Base-by-base conservation (phyloP, 2,888 invertebrate species). In the Atethmia centrago region DNA sequence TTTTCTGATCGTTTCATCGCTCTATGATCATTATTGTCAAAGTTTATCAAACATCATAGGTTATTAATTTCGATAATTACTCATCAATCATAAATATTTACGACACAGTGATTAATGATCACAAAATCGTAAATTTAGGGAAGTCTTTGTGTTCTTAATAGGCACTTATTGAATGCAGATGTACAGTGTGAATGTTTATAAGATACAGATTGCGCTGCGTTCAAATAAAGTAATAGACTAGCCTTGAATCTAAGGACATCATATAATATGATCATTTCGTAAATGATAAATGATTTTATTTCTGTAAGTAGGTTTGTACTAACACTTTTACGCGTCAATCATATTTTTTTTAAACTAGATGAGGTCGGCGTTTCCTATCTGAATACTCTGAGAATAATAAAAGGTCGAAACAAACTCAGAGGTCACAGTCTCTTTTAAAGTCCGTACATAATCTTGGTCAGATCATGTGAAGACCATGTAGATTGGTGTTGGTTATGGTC, bases 41-140 rank as follows among this genome's bases (percentile, higher is more conserved):
- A 31, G 62, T 61, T 61, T 61, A 61, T 67, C 28, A 31, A 67
- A 64, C 36, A 28, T 21, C 25, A 9, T 28, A 25, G 8, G 21
- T 42, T 45, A 16, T 51, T 25, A 19, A 63, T 28, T 42, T 19
- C 21, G n/a, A 42, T 66, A 3, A 71, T 40, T 28, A 78, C 51
- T 8, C 40, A 31, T 45, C 25, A 47, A 21, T 65, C 45, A 51
- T 80, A 49, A 79, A 80, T 75, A 59, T 78, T 78, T 74, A 78
- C 40, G n/a, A 75, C 21, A 21, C 19, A n/a, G 19, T 59, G 14
- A 64, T 66, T 19, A 19, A 21, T 62, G 53, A 36, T 47, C 42
- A 10, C 63, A 53, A 40, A 45, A 36, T 70, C 40, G 25, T 31
- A 8, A 56, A 45, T 55, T 56, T 31, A 56, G 63, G 58, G 28